Evolutionary conservation across 2,797 vertebrate species (phyloP).

Genomic region (Naso thynnoides): DNA sequence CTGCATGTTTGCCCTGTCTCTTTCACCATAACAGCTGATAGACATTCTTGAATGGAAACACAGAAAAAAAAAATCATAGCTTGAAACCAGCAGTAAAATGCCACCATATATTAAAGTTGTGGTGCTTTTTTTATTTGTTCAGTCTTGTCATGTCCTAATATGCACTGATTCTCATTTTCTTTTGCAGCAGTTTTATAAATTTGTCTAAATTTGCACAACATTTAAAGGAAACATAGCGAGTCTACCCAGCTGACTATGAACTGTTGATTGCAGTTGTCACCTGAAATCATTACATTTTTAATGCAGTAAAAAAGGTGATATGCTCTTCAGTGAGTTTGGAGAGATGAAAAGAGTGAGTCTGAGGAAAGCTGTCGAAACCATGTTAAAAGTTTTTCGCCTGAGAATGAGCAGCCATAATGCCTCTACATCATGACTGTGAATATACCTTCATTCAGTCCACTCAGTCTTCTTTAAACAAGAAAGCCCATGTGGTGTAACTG

Average conservation of each 20-base stretch:
- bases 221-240: background rate
- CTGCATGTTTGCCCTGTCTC: background rate
- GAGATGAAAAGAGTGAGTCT: background rate
- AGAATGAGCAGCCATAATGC: background rate
- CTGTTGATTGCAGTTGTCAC: background rate
- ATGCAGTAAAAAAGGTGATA: background rate
- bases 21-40: background rate
- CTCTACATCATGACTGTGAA: background rate
- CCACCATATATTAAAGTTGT: background rate
- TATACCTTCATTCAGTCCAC: background rate
- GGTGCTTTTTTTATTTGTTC: background rate
- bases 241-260: background rate
- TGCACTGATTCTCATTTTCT: background rate
- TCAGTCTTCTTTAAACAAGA: conserved; percentile 14
- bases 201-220: background rate
- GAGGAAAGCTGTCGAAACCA: background rate
- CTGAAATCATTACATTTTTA: background rate
- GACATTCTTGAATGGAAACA: background rate
- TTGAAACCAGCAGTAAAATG: background rate
- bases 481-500: conserved; percentile 14
- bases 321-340: background rate
- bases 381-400: background rate
- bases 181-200: background rate
- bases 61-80: background rate
- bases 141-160: background rate